Percentiles rank a stretch among this genome's conserved stretches.
These are phyloP conservation scores for Malachius bipustulatus DNA, from an alignment of 2,888 invertebrate genomes.

Conservation along the genomic window DNA sequence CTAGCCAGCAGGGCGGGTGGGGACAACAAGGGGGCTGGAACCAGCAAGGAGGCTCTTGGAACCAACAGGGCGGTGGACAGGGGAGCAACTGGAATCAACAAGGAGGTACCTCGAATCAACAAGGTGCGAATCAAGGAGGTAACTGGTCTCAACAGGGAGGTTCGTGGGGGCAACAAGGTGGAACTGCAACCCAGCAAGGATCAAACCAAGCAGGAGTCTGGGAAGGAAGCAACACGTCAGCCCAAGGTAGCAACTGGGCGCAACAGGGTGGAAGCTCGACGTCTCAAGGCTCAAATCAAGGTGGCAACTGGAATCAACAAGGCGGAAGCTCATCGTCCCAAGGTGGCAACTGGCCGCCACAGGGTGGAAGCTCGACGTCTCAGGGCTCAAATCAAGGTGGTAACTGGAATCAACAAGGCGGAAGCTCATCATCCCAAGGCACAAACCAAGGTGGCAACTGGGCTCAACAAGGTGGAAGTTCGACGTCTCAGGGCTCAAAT, in stretches of 20 bases:
- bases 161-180: slow-evolving; percentile 1
- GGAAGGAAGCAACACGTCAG: too few species aligned
- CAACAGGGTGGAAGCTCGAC: background rate
- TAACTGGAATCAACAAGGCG: slow-evolving; percentile 2
- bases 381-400: background rate
- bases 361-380: background rate
- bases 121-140: slow-evolving; percentile 1
- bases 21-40: slow-evolving; percentile 16
- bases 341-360: background rate
- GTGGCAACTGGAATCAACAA: background rate
- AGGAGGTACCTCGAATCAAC: slow-evolving; percentile 3
- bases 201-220: slow-evolving; percentile 1
- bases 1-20: slow-evolving; percentile 16
- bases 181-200: slow-evolving; percentile 5
- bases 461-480: background rate
- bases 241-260: too few species aligned
- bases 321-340: too few species aligned
- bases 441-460: slow-evolving; percentile 1
- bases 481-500: slow-evolving; percentile 2
- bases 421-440: too few species aligned
- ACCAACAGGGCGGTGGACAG: slow-evolving; percentile 16
- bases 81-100: slow-evolving; percentile 7
- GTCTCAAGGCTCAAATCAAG: background rate
- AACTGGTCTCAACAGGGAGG: slow-evolving; percentile 6
- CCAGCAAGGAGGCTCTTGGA: slow-evolving; percentile 18